Evolutionary conservation across 2,797 vertebrate species (phyloP), one percentile per base, ranked within the genome.

Genomic region (Avahi laniger): DNA sequence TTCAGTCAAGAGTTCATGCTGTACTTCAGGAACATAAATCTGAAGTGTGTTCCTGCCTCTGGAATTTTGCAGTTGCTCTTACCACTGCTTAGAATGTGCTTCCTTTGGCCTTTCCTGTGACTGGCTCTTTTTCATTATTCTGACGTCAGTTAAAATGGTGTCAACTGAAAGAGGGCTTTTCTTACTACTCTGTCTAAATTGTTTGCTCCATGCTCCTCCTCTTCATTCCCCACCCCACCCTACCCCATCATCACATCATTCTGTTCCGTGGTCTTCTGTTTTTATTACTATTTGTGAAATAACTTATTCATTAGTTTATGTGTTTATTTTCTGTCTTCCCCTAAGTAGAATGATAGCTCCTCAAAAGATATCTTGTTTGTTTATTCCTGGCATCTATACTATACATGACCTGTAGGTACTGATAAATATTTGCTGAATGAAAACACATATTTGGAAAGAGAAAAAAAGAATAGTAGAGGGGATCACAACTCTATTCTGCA

Each of bases 1-100:
- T 96, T 72, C 4, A 57, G 33, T 95, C 79, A 87, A 59, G 28
- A 79, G 48, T 93, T 90, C 33, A 69, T 94, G 14, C 26, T 88
- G 28, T 24, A 9, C 54, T 78, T 93, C 18, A 90, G 30, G n/a
- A 90, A 78, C 67, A 90, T 73, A 87, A 93, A 72, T 90, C 41
- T 95, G 61, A 65, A 0, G 2, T 89, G 8, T 88, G 13, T 76
- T 87, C 28, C 57, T 92, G 5, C 52, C 28, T 38, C 43, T 83
- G 48, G n/a, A 65, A 57, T 95, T 96, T 89, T 87, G 33, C 26
- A 92, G 0, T 93, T 95, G 33, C 28, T 91, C 30, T 83, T 41
- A 69, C 48, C 83, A 93, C 13, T 79, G 15, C 43, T 52, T 94
- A 76, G 28, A 76, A 72, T 8, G 1, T 88, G 54, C 18, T 86